Percentiles rank a stretch among this genome's conserved stretches.
phyloP scores from a whole-genome alignment of 2,888 invertebrate genomes.

The Pandemis cinnamomeana region DNA sequence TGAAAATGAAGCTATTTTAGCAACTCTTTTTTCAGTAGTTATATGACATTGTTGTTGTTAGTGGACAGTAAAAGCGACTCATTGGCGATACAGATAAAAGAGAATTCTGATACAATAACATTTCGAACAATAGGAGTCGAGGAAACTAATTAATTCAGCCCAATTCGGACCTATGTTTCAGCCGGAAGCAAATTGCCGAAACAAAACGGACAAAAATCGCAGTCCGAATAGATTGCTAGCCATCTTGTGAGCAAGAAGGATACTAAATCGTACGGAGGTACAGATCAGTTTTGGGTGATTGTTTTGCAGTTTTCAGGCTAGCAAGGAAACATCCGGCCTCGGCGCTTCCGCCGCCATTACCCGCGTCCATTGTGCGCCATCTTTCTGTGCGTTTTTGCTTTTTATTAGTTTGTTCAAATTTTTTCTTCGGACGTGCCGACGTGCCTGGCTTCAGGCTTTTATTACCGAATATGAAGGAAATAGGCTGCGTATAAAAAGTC shows the following conservation, averaged over 20 bases:
- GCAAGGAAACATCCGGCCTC: constrained; percentile 58
- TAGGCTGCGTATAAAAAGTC: too few relatives aligned
- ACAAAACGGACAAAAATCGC: constrained; percentile 23
- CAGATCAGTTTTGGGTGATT: constrained; percentile 42
- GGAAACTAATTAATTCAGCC: constrained; percentile 20
- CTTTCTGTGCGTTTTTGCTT: constrained; percentile 58
- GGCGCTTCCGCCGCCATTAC: constrained; percentile 61
- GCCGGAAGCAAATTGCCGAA: constrained; percentile 20
- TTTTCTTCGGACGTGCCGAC: constrained; percentile 11
- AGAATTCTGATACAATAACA: neutral
- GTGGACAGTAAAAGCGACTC: neutral
- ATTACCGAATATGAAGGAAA: neutral
- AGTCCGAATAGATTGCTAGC: constrained; percentile 6
- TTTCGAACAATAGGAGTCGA: neutral
- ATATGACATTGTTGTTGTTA: too few relatives aligned
- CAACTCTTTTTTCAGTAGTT: too few relatives aligned
- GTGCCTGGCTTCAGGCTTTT: neutral
- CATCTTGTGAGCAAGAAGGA: neutral
- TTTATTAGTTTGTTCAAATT: constrained; percentile 63
- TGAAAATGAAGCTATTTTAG: too few relatives aligned
- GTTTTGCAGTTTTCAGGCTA: constrained; percentile 37
- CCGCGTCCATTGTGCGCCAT: constrained; percentile 60
- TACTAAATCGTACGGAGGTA: neutral
- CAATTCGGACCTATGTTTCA: constrained; percentile 24
- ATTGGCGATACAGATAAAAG: neutral